phyloP scores from a whole-genome alignment of 2,888 invertebrate genomes.

The Cheilosia soror region DNA sequence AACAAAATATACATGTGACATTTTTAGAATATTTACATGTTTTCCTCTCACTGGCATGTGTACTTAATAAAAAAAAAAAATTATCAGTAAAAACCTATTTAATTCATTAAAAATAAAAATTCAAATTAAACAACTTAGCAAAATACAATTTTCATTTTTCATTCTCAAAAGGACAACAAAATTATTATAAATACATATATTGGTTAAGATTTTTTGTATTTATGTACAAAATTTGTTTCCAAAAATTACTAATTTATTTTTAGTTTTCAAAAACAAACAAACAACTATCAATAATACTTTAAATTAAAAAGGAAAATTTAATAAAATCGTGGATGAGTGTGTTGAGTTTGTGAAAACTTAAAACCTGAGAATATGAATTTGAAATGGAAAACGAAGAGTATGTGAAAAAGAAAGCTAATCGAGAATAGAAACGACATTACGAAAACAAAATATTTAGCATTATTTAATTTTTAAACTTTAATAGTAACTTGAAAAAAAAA shows the following conservation, averaged over 20 bases:
- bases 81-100: slow-evolving; percentile 30
- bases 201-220: slow-evolving; percentile 37
- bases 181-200: slow-evolving; percentile 35
- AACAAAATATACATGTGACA: slow-evolving; percentile 26
- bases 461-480: slow-evolving; percentile 31
- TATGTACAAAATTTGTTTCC: slow-evolving; percentile 18
- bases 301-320: slow-evolving; percentile 8
- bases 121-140: slow-evolving; percentile 3
- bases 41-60: slow-evolving; percentile 49
- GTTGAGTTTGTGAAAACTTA: slow-evolving; percentile 19
- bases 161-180: slow-evolving; percentile 28
- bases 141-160: slow-evolving; percentile 31
- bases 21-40: slow-evolving; percentile 42
- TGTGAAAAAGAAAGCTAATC: slow-evolving; percentile 5
- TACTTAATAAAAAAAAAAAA: slow-evolving; percentile 38
- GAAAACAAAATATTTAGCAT: slow-evolving; percentile 23
- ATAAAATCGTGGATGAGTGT: slow-evolving; percentile 32
- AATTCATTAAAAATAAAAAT: slow-evolving; percentile 23
- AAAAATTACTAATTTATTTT: neutral
- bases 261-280: slow-evolving; percentile 7
- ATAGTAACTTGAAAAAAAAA: slow-evolving; percentile 15
- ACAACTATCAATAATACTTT: slow-evolving; percentile 7
- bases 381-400: slow-evolving; percentile 27
- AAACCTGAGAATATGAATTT: slow-evolving; percentile 21
- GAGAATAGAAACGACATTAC: slow-evolving; percentile 16